A percentile compares a stretch with the other conserved stretches of the same genome.
Conservation (phyloP, 2,888 invertebrate species). For the Hydroisotoma schaefferi region DNA sequence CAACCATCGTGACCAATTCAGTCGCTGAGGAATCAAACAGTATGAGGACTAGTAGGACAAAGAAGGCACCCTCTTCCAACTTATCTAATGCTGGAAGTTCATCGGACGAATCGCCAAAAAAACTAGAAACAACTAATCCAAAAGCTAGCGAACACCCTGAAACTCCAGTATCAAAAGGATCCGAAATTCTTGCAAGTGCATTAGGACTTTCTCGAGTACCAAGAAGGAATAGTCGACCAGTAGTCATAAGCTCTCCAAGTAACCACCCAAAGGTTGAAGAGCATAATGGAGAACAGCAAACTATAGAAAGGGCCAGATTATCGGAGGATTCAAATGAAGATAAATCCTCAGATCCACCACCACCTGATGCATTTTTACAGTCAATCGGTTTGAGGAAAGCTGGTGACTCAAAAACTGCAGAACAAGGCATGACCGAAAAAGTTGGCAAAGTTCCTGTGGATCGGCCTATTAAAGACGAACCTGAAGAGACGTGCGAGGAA, state of each 20-base stretch:
- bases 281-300: neutral
- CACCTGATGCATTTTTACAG: neutral
- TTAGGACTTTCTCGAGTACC: conserved; percentile 32
- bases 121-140: conserved; percentile 22
- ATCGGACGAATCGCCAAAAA: conserved; percentile 20
- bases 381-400: neutral
- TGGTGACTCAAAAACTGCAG: neutral
- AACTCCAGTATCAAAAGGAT: conserved; percentile 22
- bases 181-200: conserved; percentile 43
- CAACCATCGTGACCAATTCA: conserved; percentile 41
- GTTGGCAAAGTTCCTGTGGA: neutral
- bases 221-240: conserved; percentile 26
- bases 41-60: neutral
- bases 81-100: conserved; percentile 21
- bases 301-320: conserved; percentile 12
- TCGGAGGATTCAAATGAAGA: neutral
- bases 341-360: neutral
- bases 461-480: conserved; percentile 16
- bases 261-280: neutral
- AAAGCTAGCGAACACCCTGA: conserved; percentile 1
- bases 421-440: neutral
- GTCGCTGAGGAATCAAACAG: conserved; percentile 2
- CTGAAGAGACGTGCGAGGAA: conserved; percentile 21
- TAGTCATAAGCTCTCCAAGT: conserved; percentile 3
- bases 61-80: conserved; percentile 6